Base-by-base conservation (phyloP, 2,888 invertebrate genomes). In the Mycalesis mineus region DNA sequence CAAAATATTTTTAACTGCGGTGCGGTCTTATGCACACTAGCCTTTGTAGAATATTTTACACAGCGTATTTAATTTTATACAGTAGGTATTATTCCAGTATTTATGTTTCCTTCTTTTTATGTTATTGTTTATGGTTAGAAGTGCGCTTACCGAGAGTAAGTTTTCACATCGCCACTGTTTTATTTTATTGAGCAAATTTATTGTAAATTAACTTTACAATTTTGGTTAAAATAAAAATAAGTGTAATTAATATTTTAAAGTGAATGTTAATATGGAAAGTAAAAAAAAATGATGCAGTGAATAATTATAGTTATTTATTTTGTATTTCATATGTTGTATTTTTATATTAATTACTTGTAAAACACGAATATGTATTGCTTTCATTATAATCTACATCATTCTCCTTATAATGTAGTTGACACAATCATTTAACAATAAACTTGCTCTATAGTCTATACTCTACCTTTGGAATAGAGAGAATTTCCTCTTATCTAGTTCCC, bases 21-120 rank as follows among this genome's bases (percentile, higher is more conserved):
- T 33, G 47, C 47, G 31, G 15, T 47, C 47, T 15, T 47, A 33
- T 47, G 47, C 13, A 31, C 11, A 31, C 14, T 15, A 47, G 33
- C 33, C 15, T 47, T 33, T 47, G 33, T 33, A 15, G 36, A 42
- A 33, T 15, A 33, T 29, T 14, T 33, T 33, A 14, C 31, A 47
- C 9, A 72, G 72, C 68, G 58, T 55, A 68, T 72, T 68, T 69
- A 69, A 68, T 73, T 76, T 77, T 77, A 57, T 65, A 53, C 47
- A 47, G 31, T 15, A 47, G 31, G 33, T 47, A 33, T 33, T 47
- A 33, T 33, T 47, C 28, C 9, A 36, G 11, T 36, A 36, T 36
- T 36, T 31, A 45, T n/a, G 28, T 2, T 13, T 13, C 22, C 28
- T 29, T 44, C 28, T 29, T 44, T 22, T 29, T 13, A 29, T 14